Conservation (phyloP, 2,888 invertebrate species). For the Megastigmus dorsalis region DNA sequence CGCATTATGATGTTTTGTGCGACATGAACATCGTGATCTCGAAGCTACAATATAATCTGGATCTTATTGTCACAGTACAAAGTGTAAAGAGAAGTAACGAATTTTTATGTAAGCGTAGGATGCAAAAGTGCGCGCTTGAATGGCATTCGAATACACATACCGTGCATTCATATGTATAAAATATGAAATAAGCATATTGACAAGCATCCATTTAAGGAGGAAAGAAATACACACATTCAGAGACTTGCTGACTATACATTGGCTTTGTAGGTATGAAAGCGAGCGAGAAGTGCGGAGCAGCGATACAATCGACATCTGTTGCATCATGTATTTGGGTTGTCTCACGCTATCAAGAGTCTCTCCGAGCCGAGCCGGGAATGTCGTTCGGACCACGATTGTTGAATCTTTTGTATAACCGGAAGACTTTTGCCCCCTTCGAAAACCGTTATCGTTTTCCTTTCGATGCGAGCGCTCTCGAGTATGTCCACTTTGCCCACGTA, state of each 20-base stretch:
- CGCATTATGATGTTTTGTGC: no score
- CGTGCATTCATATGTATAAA: background rate
- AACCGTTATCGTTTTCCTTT: constrained; percentile 33
- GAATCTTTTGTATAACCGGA: constrained; percentile 26
- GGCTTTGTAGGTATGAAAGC: constrained; percentile 11
- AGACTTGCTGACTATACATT: background rate
- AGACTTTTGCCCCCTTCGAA: background rate
- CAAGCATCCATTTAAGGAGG: no score
- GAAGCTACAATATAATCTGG: no score
- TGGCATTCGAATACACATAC: background rate
- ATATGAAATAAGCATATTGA: no score
- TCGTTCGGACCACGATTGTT: constrained; percentile 3
- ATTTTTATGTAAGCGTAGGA: no score
- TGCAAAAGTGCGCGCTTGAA: no score
- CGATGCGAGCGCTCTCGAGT: no score
- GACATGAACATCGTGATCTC: no score
- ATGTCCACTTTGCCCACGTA: constrained; percentile 24
- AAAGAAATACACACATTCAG: background rate
- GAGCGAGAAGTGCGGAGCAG: constrained; percentile 25
- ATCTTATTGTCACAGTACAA: no score
- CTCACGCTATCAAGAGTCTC: background rate
- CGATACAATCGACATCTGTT: constrained; percentile 59
- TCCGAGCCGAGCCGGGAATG: background rate
- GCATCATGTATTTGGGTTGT: constrained; percentile 59
- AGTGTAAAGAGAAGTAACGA: no score